These are phyloP conservation scores for Phortica magna DNA, from an alignment of 2,888 invertebrate species.

Conservation along the genomic window DNA sequence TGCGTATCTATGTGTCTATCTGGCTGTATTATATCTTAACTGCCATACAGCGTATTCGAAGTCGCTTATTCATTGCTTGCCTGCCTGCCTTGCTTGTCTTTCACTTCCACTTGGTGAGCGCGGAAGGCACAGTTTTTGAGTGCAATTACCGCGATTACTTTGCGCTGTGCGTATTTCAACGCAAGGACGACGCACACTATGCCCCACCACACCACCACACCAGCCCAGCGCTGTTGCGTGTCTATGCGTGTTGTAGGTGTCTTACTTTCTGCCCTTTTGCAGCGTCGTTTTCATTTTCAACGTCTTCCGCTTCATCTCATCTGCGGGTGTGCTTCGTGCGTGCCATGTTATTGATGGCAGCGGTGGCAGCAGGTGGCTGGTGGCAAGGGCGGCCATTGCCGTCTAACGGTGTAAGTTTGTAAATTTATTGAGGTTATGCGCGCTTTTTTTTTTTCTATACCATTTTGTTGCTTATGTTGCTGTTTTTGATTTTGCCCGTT, in stretches of 20 bases:
- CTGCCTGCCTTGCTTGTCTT: neutral
- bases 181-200: constrained; percentile 15
- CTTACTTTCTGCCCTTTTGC: neutral
- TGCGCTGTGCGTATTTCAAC: neutral
- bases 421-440: constrained; percentile 26
- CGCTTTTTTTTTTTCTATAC: neutral
- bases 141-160: constrained; percentile 23
- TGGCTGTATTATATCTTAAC: constrained; percentile 7
- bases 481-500: neutral
- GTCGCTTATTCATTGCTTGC: neutral
- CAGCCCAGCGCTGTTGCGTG: constrained; percentile 2
- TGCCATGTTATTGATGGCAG: neutral
- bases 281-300: no score
- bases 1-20: constrained; percentile 16
- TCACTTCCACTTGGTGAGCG: neutral
- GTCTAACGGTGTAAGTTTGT: constrained; percentile 4
- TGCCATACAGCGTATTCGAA: neutral
- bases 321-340: neutral
- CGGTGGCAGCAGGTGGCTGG: neutral
- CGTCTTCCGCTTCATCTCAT: neutral
- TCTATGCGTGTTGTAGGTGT: neutral
- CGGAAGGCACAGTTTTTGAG: constrained; percentile 5
- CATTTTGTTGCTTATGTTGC: constrained; percentile 1
- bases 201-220: neutral
- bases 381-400: neutral